phyloP scores from a whole-genome alignment of 64 coral and sea anemone species.

The Stylophora pistillata region DNA sequence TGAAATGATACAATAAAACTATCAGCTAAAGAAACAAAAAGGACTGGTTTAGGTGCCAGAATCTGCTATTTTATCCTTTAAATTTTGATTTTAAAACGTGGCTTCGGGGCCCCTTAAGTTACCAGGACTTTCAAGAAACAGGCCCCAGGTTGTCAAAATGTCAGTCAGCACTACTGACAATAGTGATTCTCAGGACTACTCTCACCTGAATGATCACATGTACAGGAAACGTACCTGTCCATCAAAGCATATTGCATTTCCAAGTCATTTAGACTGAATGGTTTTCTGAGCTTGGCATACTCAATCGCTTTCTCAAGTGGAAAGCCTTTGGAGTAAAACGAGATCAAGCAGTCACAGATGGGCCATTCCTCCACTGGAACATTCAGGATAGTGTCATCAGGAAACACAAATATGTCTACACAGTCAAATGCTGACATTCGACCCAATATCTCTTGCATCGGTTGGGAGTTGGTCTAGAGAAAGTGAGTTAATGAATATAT shows the following conservation, averaged over 20 bases:
- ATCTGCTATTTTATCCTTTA: too few relatives aligned
- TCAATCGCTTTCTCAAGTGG: conserved; percentile 85
- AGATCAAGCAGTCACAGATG: conserved; percentile 90
- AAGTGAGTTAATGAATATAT: not conserved
- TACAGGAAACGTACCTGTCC: conserved; percentile 66
- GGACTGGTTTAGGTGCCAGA: too few relatives aligned
- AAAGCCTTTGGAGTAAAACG: conserved; percentile 96
- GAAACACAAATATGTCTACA: conserved; percentile 83
- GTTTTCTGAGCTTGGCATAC: conserved; percentile 82
- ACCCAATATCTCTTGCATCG: conserved; percentile 91
- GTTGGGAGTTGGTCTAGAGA: conserved; percentile 81
- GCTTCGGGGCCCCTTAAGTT: too few relatives aligned
- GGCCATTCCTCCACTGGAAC: conserved; percentile 92
- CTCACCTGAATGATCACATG: too few relatives aligned
- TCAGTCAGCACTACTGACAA: too few relatives aligned
- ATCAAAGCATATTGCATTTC: conserved; percentile 79
- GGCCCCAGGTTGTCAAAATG: too few relatives aligned
- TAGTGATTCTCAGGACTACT: too few relatives aligned
- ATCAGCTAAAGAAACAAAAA: too few relatives aligned
- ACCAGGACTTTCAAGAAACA: too few relatives aligned
- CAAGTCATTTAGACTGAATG: conserved; percentile 82
- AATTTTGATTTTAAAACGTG: too few relatives aligned
- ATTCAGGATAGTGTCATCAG: conserved; percentile 81
- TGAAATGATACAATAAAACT: too few relatives aligned
- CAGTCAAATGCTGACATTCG: conserved; percentile 78